Base-by-base conservation (phyloP, 37 sponge, comb jelly and placozoan genomes). In the Hormiphora californensis region DNA sequence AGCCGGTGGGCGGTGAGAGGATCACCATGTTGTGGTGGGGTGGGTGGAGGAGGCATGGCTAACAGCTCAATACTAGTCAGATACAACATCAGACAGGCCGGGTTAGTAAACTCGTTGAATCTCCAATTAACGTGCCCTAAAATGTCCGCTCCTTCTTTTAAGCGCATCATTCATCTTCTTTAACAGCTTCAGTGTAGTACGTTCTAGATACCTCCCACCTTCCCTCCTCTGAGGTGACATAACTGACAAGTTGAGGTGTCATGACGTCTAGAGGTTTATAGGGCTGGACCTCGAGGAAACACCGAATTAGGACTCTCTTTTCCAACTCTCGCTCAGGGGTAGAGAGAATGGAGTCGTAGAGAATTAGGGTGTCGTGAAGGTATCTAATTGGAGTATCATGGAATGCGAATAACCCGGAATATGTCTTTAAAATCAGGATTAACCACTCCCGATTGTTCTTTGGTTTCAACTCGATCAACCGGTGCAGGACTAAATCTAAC, bases 21-120 rank as follows among this genome's bases (percentile, higher is more conserved):
- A 5, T 73, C 81, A 41, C 23, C 23, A n/a, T n/a, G n/a, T n/a
- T n/a, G n/a, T n/a, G n/a, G n/a, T 41, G 81, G 38, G 61, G 9
- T 57, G 9, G 46, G 28, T 19, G 81, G 81, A 73, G 43, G 81
- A 27, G 81, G 81, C 12, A 73, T 73, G 43, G 46, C 17, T 46
- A 73, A 43, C 22, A 73, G 44, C 23, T 73, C 81, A 19, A 73
- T 73, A 73, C 46, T 19, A n/a, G 28, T 19, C 4, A 73, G 44
- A 28, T 73, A 73, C 4, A 73, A 46, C 81, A 73, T 73, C 81
- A 73, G 40, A 36, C 81, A 73, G 46, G 43, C 81, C n/a, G 81
- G 46, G 27, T 73, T 73, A 41, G 46, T 46, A n/a, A 73, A 73
- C 81, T 73, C 81, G 35, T 73, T 73, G 46, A 73, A 73, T 46